These are phyloP conservation scores for Istiophorus platypterus DNA, from an alignment of 2,113 vertebrate species.

Conservation along the genomic window DNA sequence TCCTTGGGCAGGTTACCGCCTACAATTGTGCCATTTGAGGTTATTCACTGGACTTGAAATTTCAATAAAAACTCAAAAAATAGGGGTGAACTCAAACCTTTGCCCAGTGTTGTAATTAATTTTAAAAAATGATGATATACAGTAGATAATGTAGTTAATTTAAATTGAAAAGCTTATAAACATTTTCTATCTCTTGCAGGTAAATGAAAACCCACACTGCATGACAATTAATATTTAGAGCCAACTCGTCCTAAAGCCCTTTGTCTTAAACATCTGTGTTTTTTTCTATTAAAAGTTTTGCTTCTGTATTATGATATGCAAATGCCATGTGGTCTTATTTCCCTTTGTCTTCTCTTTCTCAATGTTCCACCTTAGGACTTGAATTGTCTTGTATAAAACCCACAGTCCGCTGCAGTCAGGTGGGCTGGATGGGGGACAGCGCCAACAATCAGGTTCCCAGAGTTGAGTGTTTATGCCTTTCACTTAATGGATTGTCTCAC, in stretches of 20 bases:
- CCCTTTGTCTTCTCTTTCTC: conserved; percentile 76
- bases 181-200: conserved; percentile 9
- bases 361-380: conserved; percentile 79
- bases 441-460: conserved; percentile 73
- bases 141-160: background rate
- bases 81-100: too few relatives aligned
- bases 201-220: conserved; percentile 1
- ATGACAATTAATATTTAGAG: conserved; percentile 28
- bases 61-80: too few relatives aligned
- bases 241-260: conserved; percentile 1
- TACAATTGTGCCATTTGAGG: too few relatives aligned
- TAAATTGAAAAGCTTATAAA: background rate
- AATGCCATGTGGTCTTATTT: conserved; percentile 68
- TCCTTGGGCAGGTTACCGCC: too few relatives aligned
- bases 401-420: conserved; percentile 76
- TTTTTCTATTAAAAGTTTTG: conserved; percentile 49
- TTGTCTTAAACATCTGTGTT: conserved; percentile 16
- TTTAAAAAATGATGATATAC: background rate
- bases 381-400: conserved; percentile 77
- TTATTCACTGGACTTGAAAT: too few relatives aligned
- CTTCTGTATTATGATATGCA: conserved; percentile 58
- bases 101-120: too few relatives aligned
- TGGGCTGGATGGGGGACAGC: conserved; percentile 74
- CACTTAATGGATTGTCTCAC: conserved; percentile 83
- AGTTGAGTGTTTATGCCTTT: conserved; percentile 83